phyloP scores from a whole-genome alignment of 2,797 vertebrate genomes.

The Chiloscyllium punctatum region DNA sequence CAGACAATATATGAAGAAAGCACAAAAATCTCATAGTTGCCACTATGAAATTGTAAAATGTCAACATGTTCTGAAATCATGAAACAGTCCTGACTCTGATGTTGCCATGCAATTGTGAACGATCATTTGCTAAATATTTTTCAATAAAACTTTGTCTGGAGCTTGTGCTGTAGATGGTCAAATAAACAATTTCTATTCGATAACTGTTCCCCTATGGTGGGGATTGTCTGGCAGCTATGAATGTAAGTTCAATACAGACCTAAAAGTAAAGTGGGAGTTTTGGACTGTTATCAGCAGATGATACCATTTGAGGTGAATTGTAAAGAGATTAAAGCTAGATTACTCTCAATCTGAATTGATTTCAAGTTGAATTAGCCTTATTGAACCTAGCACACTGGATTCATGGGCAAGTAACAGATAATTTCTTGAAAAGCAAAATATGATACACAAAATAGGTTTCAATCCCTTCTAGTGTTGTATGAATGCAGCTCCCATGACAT shows the following conservation, averaged over 20 bases:
- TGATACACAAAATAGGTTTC: background rate
- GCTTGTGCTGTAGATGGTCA: background rate
- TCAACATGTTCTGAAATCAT: background rate
- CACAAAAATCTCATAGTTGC: background rate
- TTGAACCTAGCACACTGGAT: background rate
- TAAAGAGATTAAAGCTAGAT: background rate
- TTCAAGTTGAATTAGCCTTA: too few species aligned
- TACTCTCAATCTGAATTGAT: background rate
- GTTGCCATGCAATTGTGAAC: background rate
- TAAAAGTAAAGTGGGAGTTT: background rate
- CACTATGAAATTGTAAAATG: too few species aligned
- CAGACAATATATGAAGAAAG: background rate
- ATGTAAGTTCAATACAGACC: background rate
- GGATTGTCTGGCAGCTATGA: background rate
- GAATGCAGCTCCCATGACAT: too few species aligned
- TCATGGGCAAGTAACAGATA: background rate
- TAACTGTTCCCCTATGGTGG: background rate
- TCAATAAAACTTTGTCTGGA: background rate
- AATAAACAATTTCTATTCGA: background rate
- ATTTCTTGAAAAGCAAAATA: background rate
- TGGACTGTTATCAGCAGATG: background rate
- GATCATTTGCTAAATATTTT: background rate
- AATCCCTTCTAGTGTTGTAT: background rate
- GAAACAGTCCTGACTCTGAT: background rate
- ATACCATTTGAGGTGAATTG: background rate